A percentile compares a stretch with the other conserved stretches of the same genome.
Conservation (phyloP, 2,797 vertebrate species). For the Semaprochilodus insignis region DNA sequence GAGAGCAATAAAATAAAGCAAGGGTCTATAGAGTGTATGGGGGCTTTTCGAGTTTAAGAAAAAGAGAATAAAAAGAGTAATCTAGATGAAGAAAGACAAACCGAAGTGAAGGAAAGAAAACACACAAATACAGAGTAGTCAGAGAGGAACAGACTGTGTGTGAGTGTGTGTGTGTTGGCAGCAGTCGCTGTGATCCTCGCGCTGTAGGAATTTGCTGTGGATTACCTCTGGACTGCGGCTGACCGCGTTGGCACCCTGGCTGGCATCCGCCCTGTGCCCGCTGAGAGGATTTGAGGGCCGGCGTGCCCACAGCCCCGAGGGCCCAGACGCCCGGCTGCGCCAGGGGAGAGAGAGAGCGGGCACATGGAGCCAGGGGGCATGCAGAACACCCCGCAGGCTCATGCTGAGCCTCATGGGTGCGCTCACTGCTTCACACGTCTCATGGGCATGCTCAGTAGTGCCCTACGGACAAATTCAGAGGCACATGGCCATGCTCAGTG, state of each 20-base stretch:
- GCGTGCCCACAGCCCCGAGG: constrained; percentile 40
- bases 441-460: constrained; percentile 11
- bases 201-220: constrained; percentile 84
- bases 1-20: background rate
- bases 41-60: no score
- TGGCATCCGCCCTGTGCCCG: constrained; percentile 50
- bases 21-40: no score
- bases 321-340: constrained; percentile 49
- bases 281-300: constrained; percentile 48
- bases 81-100: background rate
- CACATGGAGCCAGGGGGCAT: constrained; percentile 35
- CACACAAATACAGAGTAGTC: background rate
- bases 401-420: constrained; percentile 27
- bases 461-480: constrained; percentile 19
- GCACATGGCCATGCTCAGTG: constrained; percentile 5
- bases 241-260: constrained; percentile 73
- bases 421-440: constrained; percentile 32
- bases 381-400: constrained; percentile 51
- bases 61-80: background rate
- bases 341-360: constrained; percentile 25
- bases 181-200: constrained; percentile 73
- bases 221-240: constrained; percentile 82
- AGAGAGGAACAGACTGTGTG: constrained; percentile 16
- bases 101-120: background rate
- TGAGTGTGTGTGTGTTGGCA: constrained; percentile 44